Evolutionary conservation across 2,797 vertebrate genomes (phyloP).

Genomic region (Anas bernieri): DNA sequence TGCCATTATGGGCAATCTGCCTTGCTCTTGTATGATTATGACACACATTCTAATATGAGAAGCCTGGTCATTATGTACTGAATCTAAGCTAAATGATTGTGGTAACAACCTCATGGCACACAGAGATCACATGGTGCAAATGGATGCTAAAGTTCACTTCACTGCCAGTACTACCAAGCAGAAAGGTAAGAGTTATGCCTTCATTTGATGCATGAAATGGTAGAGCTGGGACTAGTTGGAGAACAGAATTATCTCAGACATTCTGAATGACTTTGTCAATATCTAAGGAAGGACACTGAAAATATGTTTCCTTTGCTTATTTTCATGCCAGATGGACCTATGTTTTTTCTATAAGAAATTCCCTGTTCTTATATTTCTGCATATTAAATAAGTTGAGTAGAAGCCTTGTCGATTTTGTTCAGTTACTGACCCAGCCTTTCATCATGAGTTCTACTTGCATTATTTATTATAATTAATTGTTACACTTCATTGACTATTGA

Average conservation of each 20-base stretch:
- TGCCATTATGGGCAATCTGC: neutral
- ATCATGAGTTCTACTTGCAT: neutral
- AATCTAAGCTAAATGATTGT: neutral
- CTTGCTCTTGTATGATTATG: neutral
- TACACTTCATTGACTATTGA: constrained; percentile 70
- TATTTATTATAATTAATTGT: constrained; percentile 77
- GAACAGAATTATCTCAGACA: neutral
- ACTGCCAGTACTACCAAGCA: neutral
- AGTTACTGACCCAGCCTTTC: neutral
- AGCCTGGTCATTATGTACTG: neutral
- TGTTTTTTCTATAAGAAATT: neutral
- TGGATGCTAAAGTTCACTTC: neutral
- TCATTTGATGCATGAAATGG: neutral
- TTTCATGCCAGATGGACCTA: neutral
- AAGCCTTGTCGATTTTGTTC: constrained; percentile 2
- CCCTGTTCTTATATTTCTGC: neutral
- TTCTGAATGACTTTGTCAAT: neutral
- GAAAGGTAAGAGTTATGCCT: neutral
- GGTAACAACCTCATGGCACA: neutral
- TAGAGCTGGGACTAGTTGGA: neutral
- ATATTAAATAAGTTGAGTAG: neutral
- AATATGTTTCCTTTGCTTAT: neutral
- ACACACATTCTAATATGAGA: neutral
- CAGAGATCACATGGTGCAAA: neutral
- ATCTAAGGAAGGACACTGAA: neutral